Evolutionary conservation across 2,888 invertebrate species (phyloP), one percentile per base, ranked within the genome.

Genomic region (Icerya purchasi): DNA sequence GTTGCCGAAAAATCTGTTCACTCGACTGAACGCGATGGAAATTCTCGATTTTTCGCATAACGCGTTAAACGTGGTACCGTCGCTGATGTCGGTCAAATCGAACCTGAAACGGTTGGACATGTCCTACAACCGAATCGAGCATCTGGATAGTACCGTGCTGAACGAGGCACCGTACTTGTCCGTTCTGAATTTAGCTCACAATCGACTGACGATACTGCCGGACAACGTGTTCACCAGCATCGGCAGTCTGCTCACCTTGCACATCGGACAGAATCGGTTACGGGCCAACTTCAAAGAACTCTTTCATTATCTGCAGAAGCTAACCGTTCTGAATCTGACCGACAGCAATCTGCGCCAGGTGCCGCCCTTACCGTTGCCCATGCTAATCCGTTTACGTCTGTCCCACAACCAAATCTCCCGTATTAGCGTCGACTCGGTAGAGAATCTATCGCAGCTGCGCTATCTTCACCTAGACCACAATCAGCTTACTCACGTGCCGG

Each of bases 191-290:
- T 73, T 91, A 68, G 83, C 84, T 54, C 78, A 79, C 68, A 91
- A 91, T 73, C 82, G 84, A 68, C 76, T 90, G 62, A 85, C 85
- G 20, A 85, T 89, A 63, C 72, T 91, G 64, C 88, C 89, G 2
- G 90, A 90, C 72, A 89, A 88, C 70, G 87, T 88, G 21, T 90
- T 91, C 71, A 84, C 84, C 22, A 84, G 86, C 68, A 76, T 90
- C 59, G 82, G 83, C 53, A 82, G 83, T 65, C 74, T 89, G 63
- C 80, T 89, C 65, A 80, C 81, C 66, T 75, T 91, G 67, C 87
- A 90, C 72, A 75, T 91, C 56, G 84, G 86, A 65, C 80, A 78
- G 65, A 90, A 90, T 73, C 79, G 81, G 49, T 74, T 90, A 63
- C 82, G 87, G 66, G 86, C 89, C 63, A 87, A 87, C 74, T 82